These are phyloP conservation scores for Lagocephalus sceleratus DNA, from an alignment of 2,797 vertebrate species.

Conservation along the genomic window DNA sequence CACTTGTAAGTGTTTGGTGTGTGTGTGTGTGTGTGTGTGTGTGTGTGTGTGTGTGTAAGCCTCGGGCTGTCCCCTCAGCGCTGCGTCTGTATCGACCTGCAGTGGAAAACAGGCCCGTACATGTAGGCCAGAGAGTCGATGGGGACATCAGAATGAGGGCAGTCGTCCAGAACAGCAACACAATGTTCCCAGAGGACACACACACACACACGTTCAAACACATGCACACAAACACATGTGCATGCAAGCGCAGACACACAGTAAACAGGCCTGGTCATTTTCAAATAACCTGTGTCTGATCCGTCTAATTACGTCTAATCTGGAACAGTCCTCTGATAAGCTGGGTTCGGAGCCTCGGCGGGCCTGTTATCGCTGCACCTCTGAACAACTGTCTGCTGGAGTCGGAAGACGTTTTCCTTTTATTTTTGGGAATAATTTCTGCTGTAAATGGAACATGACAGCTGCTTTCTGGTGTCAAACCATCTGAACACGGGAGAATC, in stretches of 20 bases:
- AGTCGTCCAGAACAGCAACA: slow-evolving; percentile 58
- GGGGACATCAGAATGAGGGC: slow-evolving; percentile 67
- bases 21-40: slow-evolving; percentile 33
- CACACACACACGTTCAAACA: slow-evolving; percentile 35
- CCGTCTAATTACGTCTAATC: background rate
- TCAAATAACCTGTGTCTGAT: slow-evolving; percentile 46
- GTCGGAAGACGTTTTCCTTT: background rate
- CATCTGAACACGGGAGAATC: too few species aligned
- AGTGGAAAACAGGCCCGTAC: slow-evolving; percentile 58
- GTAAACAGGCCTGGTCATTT: slow-evolving; percentile 45
- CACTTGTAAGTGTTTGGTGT: slow-evolving; percentile 47
- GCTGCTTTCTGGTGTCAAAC: too few species aligned
- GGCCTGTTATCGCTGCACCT: slow-evolving; percentile 3
- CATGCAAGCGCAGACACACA: slow-evolving; percentile 35
- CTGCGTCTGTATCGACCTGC: slow-evolving; percentile 63
- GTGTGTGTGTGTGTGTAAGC: slow-evolving; percentile 35
- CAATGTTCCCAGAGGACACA: slow-evolving; percentile 52
- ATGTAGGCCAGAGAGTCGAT: slow-evolving; percentile 70
- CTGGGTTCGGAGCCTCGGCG: slow-evolving; percentile 26
- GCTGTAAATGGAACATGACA: too few species aligned
- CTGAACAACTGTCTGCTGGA: too few species aligned
- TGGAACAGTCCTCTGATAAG: slow-evolving; percentile 46
- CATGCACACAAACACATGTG: slow-evolving; percentile 39
- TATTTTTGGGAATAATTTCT: too few species aligned
- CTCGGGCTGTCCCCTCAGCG: slow-evolving; percentile 58